A percentile compares a stretch with the other conserved stretches of the same genome.
Evolutionary conservation across 2,113 vertebrate genomes (phyloP).

Genomic region (Stigmatopora argus): DNA sequence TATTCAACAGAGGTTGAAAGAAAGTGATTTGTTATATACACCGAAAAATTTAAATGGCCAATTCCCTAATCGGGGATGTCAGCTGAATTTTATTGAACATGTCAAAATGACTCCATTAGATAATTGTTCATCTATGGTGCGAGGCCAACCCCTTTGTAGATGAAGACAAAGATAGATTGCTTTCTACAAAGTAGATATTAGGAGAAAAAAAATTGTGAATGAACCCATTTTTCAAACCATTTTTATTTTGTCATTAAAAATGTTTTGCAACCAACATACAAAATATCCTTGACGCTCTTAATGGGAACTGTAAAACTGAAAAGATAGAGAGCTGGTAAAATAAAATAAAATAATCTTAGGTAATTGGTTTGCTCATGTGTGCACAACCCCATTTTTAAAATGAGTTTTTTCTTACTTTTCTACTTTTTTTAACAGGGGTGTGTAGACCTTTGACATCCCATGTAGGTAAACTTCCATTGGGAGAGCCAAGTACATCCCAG

Average conservation of each 20-base stretch:
- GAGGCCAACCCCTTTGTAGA: constrained; percentile 20
- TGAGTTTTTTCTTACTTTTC: too few relatives aligned
- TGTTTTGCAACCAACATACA: too few relatives aligned
- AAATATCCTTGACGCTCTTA: too few relatives aligned
- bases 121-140: constrained; percentile 28
- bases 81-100: constrained; percentile 32
- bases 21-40: constrained; percentile 11
- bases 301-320: too few relatives aligned
- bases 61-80: constrained; percentile 25
- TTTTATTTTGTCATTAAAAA: too few relatives aligned
- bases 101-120: constrained; percentile 32
- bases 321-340: too few relatives aligned
- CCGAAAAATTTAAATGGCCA: constrained; percentile 17
- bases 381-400: too few relatives aligned
- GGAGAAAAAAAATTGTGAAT: neutral
- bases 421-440: neutral
- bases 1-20: constrained; percentile 17
- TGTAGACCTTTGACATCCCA: neutral
- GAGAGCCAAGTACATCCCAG: constrained; percentile 44
- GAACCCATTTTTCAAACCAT: too few relatives aligned
- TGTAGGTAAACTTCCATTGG: constrained; percentile 27
- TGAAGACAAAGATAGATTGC: constrained; percentile 4
- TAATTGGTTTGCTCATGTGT: too few relatives aligned
- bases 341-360: too few relatives aligned
- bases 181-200: neutral